A percentile compares a stretch with the other conserved stretches of the same genome.
phyloP scores from a whole-genome alignment of 2,113 vertebrate genomes.

The Clupea harengus region DNA sequence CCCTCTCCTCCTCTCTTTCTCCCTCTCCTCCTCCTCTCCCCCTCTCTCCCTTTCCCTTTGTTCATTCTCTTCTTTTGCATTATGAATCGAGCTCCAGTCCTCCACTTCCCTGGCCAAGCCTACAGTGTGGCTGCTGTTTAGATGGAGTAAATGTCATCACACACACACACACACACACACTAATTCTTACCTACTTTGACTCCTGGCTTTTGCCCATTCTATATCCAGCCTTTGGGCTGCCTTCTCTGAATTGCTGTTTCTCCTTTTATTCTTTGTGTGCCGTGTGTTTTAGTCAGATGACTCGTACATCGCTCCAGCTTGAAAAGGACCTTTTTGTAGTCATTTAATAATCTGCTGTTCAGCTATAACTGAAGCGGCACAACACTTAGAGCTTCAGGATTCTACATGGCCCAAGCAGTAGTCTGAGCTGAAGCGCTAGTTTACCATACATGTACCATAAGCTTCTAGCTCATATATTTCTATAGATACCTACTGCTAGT shows the following conservation, averaged over 20 bases:
- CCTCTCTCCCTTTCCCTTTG: neutral
- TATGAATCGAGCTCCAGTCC: neutral
- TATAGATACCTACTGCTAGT: too few relatives aligned
- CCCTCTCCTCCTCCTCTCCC: neutral
- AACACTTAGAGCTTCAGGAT: too few relatives aligned
- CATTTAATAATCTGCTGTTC: neutral
- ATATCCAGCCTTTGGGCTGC: neutral
- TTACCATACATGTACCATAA: too few relatives aligned
- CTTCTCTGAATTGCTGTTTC: neutral
- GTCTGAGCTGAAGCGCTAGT: too few relatives aligned
- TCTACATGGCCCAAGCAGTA: too few relatives aligned
- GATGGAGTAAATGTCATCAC: conserved; percentile 23
- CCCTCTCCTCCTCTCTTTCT: neutral
- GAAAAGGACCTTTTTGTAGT: neutral
- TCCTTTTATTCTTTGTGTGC: neutral
- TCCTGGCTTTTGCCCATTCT: conserved; percentile 9
- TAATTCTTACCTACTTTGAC: neutral
- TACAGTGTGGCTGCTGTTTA: neutral
- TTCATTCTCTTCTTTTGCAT: neutral
- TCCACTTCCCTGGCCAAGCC: neutral
- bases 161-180: conserved; percentile 21
- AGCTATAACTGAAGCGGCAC: neutral
- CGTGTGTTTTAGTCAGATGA: neutral
- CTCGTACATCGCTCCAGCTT: neutral
- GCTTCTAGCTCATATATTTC: too few relatives aligned